A percentile compares a stretch with the other conserved stretches of the same genome.
Conservation (phyloP, 1,140 invertebrate species). For the Diuraphis noxia region DNA sequence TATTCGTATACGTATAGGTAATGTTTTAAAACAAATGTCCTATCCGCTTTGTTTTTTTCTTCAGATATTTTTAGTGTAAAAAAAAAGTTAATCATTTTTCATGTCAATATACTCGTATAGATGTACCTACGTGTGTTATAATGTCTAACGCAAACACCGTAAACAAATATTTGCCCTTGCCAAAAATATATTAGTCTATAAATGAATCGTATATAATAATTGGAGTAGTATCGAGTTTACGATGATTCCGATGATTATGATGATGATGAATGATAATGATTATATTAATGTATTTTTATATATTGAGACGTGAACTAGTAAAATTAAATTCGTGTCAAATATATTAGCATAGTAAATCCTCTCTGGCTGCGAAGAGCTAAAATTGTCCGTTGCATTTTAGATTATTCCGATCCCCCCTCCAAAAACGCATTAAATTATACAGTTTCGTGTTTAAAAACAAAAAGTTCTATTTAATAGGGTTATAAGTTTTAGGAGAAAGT, state of each 20-base stretch:
- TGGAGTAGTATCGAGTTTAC: background rate
- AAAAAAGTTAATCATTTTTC: background rate
- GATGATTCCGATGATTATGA: background rate
- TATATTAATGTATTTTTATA: background rate
- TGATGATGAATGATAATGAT: background rate
- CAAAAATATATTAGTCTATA: background rate
- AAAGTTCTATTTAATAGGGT: slow-evolving; percentile 41
- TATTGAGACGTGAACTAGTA: background rate
- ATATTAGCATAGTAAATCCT: background rate
- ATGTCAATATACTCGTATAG: background rate
- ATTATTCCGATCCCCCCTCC: background rate
- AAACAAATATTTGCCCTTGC: background rate
- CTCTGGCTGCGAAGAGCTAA: background rate
- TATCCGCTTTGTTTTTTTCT: background rate
- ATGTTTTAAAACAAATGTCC: background rate
- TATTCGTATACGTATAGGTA: background rate
- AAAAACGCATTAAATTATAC: slow-evolving; percentile 2
- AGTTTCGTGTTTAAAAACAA: slow-evolving; percentile 31
- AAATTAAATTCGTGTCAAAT: background rate
- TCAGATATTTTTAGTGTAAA: background rate
- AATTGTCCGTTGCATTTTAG: background rate
- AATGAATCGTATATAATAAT: no score
- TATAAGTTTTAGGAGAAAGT: slow-evolving; percentile 22
- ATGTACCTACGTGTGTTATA: background rate
- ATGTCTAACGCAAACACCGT: background rate